Percentiles rank a stretch among this genome's conserved stretches.
phyloP scores from a whole-genome alignment of 2,888 invertebrate species.

The Saturnia japonica region DNA sequence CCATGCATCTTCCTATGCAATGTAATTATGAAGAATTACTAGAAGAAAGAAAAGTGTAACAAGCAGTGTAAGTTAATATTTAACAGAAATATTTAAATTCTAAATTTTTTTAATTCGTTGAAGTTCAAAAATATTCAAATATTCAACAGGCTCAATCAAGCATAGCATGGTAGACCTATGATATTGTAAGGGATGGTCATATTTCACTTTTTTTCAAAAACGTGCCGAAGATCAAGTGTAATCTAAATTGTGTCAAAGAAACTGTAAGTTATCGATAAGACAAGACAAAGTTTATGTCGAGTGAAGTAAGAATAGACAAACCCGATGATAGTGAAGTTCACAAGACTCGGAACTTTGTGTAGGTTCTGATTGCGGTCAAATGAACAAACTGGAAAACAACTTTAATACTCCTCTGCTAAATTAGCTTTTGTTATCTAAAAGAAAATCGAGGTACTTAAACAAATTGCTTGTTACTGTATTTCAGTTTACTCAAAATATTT shows the following conservation, averaged over 20 bases:
- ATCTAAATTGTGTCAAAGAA: conserved; percentile 32
- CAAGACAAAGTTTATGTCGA: conserved; percentile 28
- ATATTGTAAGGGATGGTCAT: not conserved
- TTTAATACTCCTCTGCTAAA: conserved; percentile 27
- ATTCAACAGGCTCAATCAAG: too few species aligned
- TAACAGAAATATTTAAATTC: too few species aligned
- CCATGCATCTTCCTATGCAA: too few species aligned
- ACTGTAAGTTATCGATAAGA: conserved; percentile 32
- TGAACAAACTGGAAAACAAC: conserved; percentile 21
- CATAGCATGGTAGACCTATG: not conserved
- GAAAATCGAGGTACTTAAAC: not conserved
- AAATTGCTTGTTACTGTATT: not conserved
- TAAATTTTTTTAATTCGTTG: not conserved
- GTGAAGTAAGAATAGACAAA: conserved; percentile 32
- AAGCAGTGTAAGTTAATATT: too few species aligned
- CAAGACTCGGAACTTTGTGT: conserved; percentile 24
- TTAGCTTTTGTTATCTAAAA: not conserved
- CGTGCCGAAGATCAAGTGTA: conserved; percentile 21
- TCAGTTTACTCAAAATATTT: not conserved
- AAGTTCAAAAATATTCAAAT: not conserved
- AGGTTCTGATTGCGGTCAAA: conserved; percentile 36
- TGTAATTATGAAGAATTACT: too few species aligned
- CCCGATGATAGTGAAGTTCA: conserved; percentile 28
- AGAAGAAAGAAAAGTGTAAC: too few species aligned
- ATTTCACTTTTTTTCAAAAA: not conserved